These are phyloP conservation scores for Pinctada fucata DNA, from an alignment of 2,888 invertebrate species.

Conservation along the genomic window DNA sequence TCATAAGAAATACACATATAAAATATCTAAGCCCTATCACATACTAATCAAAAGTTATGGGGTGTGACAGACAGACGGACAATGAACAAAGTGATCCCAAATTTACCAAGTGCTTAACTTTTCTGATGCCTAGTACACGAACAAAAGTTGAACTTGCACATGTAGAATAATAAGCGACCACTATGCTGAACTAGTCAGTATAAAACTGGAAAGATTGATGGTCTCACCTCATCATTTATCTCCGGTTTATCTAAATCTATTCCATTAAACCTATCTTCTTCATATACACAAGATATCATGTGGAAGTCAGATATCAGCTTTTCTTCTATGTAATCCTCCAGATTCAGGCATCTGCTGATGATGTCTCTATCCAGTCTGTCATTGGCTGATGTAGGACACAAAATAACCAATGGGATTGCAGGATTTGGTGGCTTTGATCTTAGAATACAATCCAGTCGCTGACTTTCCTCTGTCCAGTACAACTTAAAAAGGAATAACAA, in stretches of 20 bases:
- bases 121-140: too few relatives aligned
- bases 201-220: not conserved
- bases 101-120: too few relatives aligned
- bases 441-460: slow-evolving; percentile 56
- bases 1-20: too few relatives aligned
- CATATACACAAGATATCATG: slow-evolving; percentile 42
- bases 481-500: slow-evolving; percentile 32
- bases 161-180: too few relatives aligned
- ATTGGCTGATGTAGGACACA: slow-evolving; percentile 52
- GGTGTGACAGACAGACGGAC: too few relatives aligned
- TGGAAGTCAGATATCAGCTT: slow-evolving; percentile 54
- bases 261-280: slow-evolving; percentile 30
- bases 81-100: too few relatives aligned
- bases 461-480: slow-evolving; percentile 57
- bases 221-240: slow-evolving; percentile 49
- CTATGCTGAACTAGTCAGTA: too few relatives aligned
- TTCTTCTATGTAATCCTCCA: slow-evolving; percentile 50
- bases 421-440: slow-evolving; percentile 57
- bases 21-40: too few relatives aligned
- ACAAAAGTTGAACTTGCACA: too few relatives aligned
- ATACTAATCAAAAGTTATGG: too few relatives aligned
- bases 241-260: slow-evolving; percentile 45
- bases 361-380: slow-evolving; percentile 35
- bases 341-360: slow-evolving; percentile 34
- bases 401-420: slow-evolving; percentile 63